Conservation (phyloP, 1,140 invertebrate genomes). For the Idris sp. region DNA sequence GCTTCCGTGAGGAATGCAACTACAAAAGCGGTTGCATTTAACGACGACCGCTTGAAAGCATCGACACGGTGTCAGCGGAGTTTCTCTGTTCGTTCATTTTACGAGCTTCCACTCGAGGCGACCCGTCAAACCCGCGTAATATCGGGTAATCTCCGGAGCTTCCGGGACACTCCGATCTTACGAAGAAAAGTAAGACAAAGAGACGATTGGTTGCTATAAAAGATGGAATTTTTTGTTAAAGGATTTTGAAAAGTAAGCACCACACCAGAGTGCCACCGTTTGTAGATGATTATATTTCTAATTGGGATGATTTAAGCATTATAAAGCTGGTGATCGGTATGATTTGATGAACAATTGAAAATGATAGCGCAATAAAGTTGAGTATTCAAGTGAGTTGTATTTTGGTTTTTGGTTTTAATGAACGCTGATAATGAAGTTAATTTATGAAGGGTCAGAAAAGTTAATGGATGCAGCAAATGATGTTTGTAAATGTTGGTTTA, state of each 20-base stretch:
- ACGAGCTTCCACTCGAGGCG: conserved; percentile 60
- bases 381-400: background rate
- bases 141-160: conserved; percentile 58
- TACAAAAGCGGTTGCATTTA: conserved; percentile 35
- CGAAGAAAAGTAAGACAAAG: conserved; percentile 41
- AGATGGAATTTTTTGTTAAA: too few relatives aligned
- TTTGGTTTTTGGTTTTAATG: too few relatives aligned
- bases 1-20: conserved; percentile 49
- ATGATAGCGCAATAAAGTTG: conserved; percentile 2
- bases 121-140: conserved; percentile 62
- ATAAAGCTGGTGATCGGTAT: conserved; percentile 2
- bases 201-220: conserved; percentile 30
- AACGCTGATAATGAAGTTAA: too few relatives aligned
- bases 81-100: conserved; percentile 55
- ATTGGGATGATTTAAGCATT: conserved; percentile 40
- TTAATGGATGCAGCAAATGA: too few relatives aligned
- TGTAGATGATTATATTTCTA: conserved; percentile 40
- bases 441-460: too few relatives aligned
- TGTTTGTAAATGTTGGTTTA: too few relatives aligned
- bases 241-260: conserved; percentile 39
- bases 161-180: conserved; percentile 43
- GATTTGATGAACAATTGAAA: conserved; percentile 18
- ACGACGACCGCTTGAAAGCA: conserved; percentile 53
- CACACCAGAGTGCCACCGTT: conserved; percentile 20
- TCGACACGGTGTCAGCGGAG: conserved; percentile 39